Conservation (phyloP, 2,888 invertebrate species). For the Lasioglossum calceatum region DNA sequence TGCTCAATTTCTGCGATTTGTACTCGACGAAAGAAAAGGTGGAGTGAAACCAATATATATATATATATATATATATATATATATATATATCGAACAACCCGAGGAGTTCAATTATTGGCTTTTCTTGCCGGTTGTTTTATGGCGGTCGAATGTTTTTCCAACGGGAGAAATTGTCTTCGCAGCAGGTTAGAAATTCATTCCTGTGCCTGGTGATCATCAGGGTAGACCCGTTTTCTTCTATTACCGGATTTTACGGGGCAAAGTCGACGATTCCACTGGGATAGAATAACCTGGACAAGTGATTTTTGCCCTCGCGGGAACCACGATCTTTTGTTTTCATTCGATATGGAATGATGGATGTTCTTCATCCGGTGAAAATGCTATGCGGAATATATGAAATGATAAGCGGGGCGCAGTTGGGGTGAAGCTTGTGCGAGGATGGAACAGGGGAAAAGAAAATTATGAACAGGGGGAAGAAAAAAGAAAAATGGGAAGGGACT, state of each 20-base stretch:
- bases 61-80: too few relatives aligned
- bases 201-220: neutral
- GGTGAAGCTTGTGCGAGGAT: neutral
- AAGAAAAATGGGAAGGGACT: neutral
- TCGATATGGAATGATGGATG: slow-evolving; percentile 35
- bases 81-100: neutral
- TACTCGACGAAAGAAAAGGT: neutral
- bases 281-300: slow-evolving; percentile 9
- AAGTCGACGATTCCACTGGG: slow-evolving; percentile 7
- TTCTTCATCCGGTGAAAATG: slow-evolving; percentile 7
- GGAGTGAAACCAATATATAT: neutral
- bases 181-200: slow-evolving; percentile 37
- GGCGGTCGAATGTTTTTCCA: slow-evolving; percentile 21
- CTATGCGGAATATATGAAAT: neutral
- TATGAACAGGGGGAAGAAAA: neutral
- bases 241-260: neutral
- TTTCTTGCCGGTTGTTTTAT: neutral
- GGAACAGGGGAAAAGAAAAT: neutral
- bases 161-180: neutral
- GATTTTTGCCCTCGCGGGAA: slow-evolving; percentile 23
- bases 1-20: neutral
- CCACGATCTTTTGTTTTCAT: neutral
- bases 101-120: slow-evolving; percentile 16
- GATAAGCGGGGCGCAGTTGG: neutral
- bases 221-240: slow-evolving; percentile 9